phyloP scores from a whole-genome alignment of 92 coral and sea anemone genomes.

The Ricordea florida region DNA sequence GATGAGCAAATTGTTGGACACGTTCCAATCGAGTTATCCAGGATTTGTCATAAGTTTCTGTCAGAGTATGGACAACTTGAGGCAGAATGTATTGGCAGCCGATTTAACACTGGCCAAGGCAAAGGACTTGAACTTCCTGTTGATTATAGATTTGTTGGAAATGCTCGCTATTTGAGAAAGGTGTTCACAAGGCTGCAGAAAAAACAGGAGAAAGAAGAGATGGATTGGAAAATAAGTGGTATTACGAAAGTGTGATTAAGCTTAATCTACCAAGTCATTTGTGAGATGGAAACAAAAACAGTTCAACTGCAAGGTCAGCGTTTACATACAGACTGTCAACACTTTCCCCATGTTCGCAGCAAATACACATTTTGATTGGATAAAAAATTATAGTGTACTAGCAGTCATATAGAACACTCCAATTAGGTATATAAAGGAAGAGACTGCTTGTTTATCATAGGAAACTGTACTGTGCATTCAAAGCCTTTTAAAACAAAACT shows the following conservation, averaged over 20 bases:
- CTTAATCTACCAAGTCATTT: too few relatives aligned
- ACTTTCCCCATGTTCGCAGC: conserved; percentile 21
- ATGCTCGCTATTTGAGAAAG: conserved; percentile 13
- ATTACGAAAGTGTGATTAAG: conserved; percentile 38
- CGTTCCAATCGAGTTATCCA: conserved; percentile 8
- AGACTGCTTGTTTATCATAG: conserved; percentile 1
- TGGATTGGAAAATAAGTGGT: conserved; percentile 40
- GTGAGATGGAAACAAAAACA: conserved; percentile 36
- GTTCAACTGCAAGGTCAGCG: conserved; percentile 41
- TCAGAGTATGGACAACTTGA: neutral
- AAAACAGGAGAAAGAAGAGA: conserved; percentile 24
- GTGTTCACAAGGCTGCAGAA: conserved; percentile 1
- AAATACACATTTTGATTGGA: conserved; percentile 29
- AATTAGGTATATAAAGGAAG: too few relatives aligned
- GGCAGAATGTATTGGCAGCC: neutral
- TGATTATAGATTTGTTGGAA: neutral
- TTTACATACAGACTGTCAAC: neutral
- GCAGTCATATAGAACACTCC: too few relatives aligned
- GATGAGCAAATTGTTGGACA: conserved; percentile 7
- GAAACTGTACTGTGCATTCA: conserved; percentile 6
- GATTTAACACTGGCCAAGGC: too few relatives aligned
- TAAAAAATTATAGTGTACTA: too few relatives aligned
- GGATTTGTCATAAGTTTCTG: neutral
- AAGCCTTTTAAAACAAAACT: neutral
- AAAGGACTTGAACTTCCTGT: neutral